These are phyloP conservation scores for Cantharis rufa DNA, from an alignment of 2,888 invertebrate genomes.

Conservation along the genomic window DNA sequence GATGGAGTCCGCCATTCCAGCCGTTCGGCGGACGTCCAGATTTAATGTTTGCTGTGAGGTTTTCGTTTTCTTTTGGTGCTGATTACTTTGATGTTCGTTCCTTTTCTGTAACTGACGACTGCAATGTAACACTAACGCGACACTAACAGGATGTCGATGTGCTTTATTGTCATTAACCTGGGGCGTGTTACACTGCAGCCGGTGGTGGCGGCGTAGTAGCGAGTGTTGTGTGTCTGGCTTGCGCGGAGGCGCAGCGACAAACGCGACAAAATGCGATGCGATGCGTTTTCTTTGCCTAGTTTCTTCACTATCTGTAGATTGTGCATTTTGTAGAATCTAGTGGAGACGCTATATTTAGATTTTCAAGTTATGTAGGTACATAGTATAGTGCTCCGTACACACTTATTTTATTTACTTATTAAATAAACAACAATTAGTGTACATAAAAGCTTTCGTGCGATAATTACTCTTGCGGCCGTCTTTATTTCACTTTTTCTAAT, in stretches of 20 bases:
- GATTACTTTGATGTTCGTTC: conserved; percentile 56
- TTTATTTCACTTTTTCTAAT: neutral
- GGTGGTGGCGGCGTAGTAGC: conserved; percentile 53
- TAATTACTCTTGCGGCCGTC: neutral
- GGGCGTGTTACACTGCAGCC: conserved; percentile 56
- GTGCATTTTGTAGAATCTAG: conserved; percentile 24
- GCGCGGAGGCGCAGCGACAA: conserved; percentile 35
- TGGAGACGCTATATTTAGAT: conserved; percentile 4
- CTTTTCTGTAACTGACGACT: conserved; percentile 55
- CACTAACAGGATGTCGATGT: conserved; percentile 56
- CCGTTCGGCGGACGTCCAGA: conserved; percentile 32
- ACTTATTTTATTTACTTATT: neutral
- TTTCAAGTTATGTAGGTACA: neutral
- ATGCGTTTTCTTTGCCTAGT: conserved; percentile 15
- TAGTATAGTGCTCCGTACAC: neutral
- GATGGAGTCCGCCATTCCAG: conserved; percentile 31
- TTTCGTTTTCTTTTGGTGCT: conserved; percentile 55
- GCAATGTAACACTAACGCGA: conserved; percentile 58
- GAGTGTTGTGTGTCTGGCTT: conserved; percentile 53
- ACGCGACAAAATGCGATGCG: conserved; percentile 7
- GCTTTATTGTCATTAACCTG: conserved; percentile 52
- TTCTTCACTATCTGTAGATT: conserved; percentile 24
- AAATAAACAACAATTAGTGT: neutral
- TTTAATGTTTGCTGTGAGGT: conserved; percentile 57
- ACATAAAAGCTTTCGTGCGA: neutral